phyloP scores from a whole-genome alignment of 2,888 invertebrate genomes.

The Acleris sparsana region DNA sequence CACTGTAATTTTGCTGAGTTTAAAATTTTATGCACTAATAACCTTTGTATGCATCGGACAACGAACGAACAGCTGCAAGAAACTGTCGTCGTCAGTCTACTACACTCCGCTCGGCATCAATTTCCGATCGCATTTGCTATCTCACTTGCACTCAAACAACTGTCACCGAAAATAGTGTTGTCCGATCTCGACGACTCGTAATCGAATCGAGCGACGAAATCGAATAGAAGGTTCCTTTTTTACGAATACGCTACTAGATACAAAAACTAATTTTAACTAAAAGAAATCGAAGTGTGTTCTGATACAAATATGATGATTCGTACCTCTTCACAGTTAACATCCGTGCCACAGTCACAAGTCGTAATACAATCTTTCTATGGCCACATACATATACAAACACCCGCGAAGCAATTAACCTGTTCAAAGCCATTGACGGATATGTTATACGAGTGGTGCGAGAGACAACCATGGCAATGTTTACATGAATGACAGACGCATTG shows the following conservation, averaged over 20 bases:
- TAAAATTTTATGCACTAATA: slow-evolving; percentile 10
- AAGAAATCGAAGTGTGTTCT: too few species aligned
- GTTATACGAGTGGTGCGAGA: too few species aligned
- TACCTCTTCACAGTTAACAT: too few species aligned
- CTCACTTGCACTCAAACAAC: slow-evolving; percentile 27
- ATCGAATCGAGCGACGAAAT: neutral
- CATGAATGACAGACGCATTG: too few species aligned
- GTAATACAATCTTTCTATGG: too few species aligned
- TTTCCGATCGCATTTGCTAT: slow-evolving; percentile 28
- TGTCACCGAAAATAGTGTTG: slow-evolving; percentile 29
- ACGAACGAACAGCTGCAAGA: slow-evolving; percentile 45
- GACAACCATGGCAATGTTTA: too few species aligned
- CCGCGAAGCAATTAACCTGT: too few species aligned
- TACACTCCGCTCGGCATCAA: slow-evolving; percentile 37
- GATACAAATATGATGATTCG: too few species aligned
- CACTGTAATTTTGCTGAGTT: slow-evolving; percentile 28
- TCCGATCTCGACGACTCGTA: neutral
- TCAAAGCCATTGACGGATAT: too few species aligned
- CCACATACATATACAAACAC: too few species aligned
- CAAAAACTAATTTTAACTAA: too few species aligned
- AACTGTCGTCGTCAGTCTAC: slow-evolving; percentile 38
- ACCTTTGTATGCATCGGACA: slow-evolving; percentile 16
- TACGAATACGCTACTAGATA: neutral
- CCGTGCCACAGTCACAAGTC: too few species aligned
- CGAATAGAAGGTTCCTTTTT: neutral